Percentiles rank a stretch among this genome's conserved stretches.
phyloP scores from a whole-genome alignment of 2,797 vertebrate species.

The Trichosurus vulpecula region DNA sequence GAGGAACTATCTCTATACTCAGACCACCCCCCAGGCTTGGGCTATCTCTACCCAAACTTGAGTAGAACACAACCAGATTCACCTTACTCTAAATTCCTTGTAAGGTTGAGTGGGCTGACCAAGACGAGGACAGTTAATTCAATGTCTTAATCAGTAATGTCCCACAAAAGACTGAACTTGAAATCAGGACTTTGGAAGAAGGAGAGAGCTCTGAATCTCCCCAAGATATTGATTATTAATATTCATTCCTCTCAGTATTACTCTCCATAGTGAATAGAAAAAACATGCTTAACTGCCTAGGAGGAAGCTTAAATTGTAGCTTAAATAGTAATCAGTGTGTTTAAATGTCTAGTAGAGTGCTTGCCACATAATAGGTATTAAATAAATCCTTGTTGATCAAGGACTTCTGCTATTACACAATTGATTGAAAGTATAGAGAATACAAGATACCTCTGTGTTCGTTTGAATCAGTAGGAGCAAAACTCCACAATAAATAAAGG shows the following conservation, averaged over 20 bases:
- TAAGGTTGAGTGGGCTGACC: too few species aligned
- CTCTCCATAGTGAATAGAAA: background rate
- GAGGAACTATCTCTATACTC: too few species aligned
- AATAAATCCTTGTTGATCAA: conserved; percentile 4
- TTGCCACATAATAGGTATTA: background rate
- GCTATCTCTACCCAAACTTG: too few species aligned
- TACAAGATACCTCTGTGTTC: background rate
- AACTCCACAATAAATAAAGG: background rate
- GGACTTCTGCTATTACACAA: background rate
- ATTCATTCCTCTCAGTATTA: background rate
- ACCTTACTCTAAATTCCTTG: too few species aligned
- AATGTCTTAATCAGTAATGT: too few species aligned
- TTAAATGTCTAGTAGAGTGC: background rate
- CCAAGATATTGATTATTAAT: background rate
- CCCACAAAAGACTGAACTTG: too few species aligned
- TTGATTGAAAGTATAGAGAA: background rate
- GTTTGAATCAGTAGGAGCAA: background rate
- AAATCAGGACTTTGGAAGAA: too few species aligned
- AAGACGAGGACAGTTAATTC: too few species aligned
- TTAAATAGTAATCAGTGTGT: conserved; percentile 18
- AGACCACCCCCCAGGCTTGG: too few species aligned
- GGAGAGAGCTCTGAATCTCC: too few species aligned
- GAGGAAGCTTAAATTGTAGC: background rate
- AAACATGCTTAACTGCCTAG: background rate
- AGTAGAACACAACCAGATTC: too few species aligned